A percentile compares a stretch with the other conserved stretches of the same genome.
These are phyloP conservation scores for Drosophila picticornis DNA, from an alignment of 2,888 invertebrate genomes.

Conservation along the genomic window DNA sequence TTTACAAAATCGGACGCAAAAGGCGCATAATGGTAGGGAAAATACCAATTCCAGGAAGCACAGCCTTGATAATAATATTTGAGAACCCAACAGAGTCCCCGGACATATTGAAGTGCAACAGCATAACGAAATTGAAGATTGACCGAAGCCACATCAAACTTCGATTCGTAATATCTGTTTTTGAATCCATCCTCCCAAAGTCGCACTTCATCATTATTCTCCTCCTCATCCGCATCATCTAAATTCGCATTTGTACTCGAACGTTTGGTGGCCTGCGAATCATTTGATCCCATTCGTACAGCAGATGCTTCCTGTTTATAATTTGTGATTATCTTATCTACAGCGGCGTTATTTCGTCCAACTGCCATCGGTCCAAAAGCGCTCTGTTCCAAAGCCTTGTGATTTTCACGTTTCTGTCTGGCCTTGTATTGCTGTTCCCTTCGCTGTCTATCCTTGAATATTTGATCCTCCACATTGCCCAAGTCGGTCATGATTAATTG, in stretches of 20 bases:
- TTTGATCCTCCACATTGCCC: conserved; percentile 97
- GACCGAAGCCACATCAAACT: conserved; percentile 92
- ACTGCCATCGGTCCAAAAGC: conserved; percentile 92
- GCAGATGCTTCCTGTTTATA: conserved; percentile 90
- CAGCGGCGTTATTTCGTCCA: conserved; percentile 85
- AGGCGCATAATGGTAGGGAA: conserved; percentile 99
- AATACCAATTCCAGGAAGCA: conserved; percentile 99
- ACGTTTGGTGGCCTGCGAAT: conserved; percentile 36
- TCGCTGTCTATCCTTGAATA: conserved; percentile 96
- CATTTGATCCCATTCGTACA: conserved; percentile 85
- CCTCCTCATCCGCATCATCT: conserved; percentile 78
- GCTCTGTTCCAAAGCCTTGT: conserved; percentile 88
- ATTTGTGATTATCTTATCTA: conserved; percentile 87
- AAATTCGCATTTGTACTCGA: conserved; percentile 74
- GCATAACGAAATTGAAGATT: conserved; percentile 95
- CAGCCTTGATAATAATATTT: conserved; percentile 99
- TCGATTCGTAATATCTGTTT: conserved; percentile 98
- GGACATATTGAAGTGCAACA: conserved; percentile 97
- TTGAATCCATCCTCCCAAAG: conserved; percentile 99
- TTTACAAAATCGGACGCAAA: conserved; percentile 99
- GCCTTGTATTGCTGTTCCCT: conserved; percentile 93
- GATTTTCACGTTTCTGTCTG: conserved; percentile 87
- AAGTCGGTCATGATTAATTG: conserved; percentile 97
- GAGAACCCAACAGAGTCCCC: conserved; percentile 99
- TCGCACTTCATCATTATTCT: conserved; percentile 86